Conservation (phyloP, 2,113 vertebrate genomes). For the Cervus canadensis region DNA sequence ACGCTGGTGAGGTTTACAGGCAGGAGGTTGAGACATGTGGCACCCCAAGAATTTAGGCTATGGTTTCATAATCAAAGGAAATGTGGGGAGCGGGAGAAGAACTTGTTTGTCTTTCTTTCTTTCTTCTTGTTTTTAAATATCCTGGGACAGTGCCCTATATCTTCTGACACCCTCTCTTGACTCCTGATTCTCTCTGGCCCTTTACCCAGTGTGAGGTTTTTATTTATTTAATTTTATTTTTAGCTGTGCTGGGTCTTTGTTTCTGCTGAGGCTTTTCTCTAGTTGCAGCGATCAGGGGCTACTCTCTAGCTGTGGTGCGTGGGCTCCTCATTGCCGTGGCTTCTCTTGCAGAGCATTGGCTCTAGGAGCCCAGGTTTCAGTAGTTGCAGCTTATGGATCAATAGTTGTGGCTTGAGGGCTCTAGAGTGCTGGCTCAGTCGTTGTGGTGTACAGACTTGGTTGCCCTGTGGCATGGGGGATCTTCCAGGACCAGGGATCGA, state of each 20-base stretch:
- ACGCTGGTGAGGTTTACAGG: not conserved
- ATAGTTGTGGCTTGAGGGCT: not conserved
- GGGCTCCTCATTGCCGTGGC: not conserved
- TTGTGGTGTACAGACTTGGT: not conserved
- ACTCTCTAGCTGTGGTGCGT: not conserved
- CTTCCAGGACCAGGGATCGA: not conserved
- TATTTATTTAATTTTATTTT: not conserved
- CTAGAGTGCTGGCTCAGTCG: not conserved
- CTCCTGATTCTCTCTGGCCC: not conserved
- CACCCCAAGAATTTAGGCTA: not conserved
- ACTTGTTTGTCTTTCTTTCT: not conserved
- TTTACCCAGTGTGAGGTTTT: not conserved
- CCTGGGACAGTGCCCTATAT: not conserved
- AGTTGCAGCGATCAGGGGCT: not conserved
- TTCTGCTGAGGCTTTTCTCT: not conserved
- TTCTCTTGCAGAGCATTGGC: not conserved
- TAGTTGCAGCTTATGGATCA: not conserved
- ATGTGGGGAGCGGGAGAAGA: not conserved
- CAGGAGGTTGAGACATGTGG: not conserved
- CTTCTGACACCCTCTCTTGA: not conserved
- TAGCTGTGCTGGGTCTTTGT: not conserved
- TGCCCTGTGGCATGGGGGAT: not conserved
- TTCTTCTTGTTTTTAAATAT: not conserved
- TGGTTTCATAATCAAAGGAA: not conserved
- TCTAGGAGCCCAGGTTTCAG: not conserved